Conservation (phyloP, 37 sponge, comb jelly and placozoan species). For the Tethya wilhelma region DNA sequence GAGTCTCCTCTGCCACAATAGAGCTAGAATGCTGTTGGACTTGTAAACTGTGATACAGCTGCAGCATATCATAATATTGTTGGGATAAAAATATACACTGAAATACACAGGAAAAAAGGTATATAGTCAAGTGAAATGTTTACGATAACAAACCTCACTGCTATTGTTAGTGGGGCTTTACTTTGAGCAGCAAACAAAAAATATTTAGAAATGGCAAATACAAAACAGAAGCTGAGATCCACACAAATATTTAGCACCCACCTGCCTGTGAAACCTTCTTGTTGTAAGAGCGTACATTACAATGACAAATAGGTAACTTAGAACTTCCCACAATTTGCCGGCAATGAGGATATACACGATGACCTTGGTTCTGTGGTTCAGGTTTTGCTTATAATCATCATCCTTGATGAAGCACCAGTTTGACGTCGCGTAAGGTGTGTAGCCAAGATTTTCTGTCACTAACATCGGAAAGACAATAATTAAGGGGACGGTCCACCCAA, state of each 20-base stretch:
- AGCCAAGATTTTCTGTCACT: slow-evolving; percentile 27
- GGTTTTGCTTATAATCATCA: neutral
- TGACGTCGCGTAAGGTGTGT: slow-evolving; percentile 16
- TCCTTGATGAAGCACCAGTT: slow-evolving; percentile 56
- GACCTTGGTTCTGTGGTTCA: neutral
- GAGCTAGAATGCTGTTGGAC: neutral
- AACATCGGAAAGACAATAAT: slow-evolving; percentile 32
- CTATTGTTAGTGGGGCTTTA: no score
- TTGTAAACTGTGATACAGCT: neutral
- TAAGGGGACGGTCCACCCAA: slow-evolving; percentile 36
- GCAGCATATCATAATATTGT: neutral
- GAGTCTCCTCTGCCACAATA: neutral
- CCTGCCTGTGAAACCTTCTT: slow-evolving; percentile 29
- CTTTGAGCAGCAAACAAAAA: no score
- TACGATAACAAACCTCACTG: no score
- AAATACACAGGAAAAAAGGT: no score
- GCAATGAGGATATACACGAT: slow-evolving; percentile 30
- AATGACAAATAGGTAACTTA: slow-evolving; percentile 34
- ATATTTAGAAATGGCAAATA: no score
- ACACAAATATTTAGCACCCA: neutral
- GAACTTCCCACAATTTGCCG: slow-evolving; percentile 62
- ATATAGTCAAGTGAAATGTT: no score
- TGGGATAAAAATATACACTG: neutral
- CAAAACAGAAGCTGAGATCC: no score
- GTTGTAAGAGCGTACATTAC: slow-evolving; percentile 33